A percentile compares a stretch with the other conserved stretches of the same genome.
phyloP scores from a whole-genome alignment of 1,140 invertebrate species.

The Pseudomyrmex sp. region DNA sequence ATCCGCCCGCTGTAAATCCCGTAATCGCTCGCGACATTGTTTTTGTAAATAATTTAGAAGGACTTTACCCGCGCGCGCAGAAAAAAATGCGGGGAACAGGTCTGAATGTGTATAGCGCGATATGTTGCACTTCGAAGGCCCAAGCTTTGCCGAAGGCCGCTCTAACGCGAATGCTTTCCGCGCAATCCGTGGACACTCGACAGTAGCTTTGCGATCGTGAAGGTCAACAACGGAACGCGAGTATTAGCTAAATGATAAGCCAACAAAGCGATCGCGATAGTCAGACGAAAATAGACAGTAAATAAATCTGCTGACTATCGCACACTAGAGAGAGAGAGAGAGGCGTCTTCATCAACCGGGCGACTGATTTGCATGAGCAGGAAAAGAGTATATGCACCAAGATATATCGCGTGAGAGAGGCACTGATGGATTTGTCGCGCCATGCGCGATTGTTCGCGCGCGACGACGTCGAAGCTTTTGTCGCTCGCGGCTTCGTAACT shows the following conservation, averaged over 20 bases:
- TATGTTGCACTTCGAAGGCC: constrained; percentile 44
- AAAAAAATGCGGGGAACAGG: constrained; percentile 58
- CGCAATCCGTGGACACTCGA: constrained; percentile 32
- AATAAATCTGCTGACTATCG: constrained; percentile 5
- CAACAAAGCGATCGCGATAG: not conserved
- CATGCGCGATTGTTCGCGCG: constrained; percentile 21
- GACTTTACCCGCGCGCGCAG: constrained; percentile 17
- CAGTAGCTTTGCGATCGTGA: constrained; percentile 34
- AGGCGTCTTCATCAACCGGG: not conserved
- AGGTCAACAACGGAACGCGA: constrained; percentile 37
- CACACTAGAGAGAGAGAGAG: not conserved
- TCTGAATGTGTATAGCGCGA: constrained; percentile 16
- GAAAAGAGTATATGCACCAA: not conserved
- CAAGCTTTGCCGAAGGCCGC: constrained; percentile 48
- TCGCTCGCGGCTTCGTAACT: constrained; percentile 14
- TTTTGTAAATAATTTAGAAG: constrained; percentile 61
- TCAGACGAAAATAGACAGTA: not conserved
- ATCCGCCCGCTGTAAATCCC: constrained; percentile 36
- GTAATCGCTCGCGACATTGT: constrained; percentile 9
- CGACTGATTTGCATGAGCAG: not conserved
- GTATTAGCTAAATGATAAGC: constrained; percentile 23
- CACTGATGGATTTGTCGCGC: constrained; percentile 14
- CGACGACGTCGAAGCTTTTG: not conserved
- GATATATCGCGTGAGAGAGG: not conserved
- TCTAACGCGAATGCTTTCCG: constrained; percentile 58